Conservation (phyloP, 2,797 vertebrate species). For the Pseudotriccus pelzelni region DNA sequence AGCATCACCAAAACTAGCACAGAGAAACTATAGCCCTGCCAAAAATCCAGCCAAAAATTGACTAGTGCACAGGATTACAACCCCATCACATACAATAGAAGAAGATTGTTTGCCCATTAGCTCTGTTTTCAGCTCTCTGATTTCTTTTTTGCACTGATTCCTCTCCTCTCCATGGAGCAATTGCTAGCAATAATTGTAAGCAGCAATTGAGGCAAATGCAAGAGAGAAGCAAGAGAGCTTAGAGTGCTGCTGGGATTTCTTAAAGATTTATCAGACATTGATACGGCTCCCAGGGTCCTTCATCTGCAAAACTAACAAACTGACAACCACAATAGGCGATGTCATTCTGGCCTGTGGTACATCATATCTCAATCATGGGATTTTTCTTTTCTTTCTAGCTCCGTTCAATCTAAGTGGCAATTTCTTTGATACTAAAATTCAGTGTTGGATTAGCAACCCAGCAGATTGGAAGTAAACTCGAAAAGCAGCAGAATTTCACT, state of each 20-base stretch:
- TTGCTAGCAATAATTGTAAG: neutral
- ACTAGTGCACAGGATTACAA: neutral
- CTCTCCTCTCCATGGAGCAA: neutral
- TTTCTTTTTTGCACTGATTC: neutral
- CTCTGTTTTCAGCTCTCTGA: neutral
- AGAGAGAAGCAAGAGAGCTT: neutral
- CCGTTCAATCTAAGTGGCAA: neutral
- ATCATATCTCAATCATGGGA: rapidly evolving
- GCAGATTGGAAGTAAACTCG: neutral
- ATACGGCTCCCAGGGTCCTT: neutral
- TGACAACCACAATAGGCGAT: neutral
- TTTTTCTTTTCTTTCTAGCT: neutral
- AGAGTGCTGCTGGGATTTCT: neutral
- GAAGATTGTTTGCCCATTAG: neutral
- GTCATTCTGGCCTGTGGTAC: neutral
- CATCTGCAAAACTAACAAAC: neutral
- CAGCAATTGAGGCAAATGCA: neutral
- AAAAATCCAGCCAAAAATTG: neutral
- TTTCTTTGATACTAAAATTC: neutral
- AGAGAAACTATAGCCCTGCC: neutral
- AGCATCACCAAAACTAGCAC: neutral
- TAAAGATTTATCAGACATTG: neutral
- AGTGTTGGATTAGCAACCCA: neutral
- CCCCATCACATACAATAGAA: neutral
- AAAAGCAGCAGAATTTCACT: neutral